These are phyloP conservation scores for Caenorhabditis parvicauda DNA, from an alignment of 2,888 invertebrate species.

Conservation along the genomic window DNA sequence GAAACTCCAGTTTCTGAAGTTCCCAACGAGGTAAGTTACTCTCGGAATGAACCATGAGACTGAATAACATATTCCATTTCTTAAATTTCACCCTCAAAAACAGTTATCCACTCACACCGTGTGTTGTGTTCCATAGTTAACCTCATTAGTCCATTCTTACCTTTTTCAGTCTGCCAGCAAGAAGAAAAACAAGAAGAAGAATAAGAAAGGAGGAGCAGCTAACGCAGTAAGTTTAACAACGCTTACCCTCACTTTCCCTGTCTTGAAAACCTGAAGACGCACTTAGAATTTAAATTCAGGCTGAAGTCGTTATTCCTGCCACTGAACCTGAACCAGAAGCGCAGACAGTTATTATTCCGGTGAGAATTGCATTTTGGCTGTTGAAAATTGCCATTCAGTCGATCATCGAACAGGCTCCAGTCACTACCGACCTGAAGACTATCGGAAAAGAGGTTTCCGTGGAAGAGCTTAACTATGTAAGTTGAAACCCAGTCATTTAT, in stretches of 20 bases:
- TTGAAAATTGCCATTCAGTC: too few species aligned
- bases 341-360: constrained; percentile 22
- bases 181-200: constrained; percentile 24
- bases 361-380: too few species aligned
- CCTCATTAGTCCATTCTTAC: not conserved
- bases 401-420: not conserved
- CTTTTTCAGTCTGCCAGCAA: constrained; percentile 11
- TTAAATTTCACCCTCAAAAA: not conserved
- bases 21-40: not conserved
- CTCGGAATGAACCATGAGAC: not conserved
- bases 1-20: not conserved
- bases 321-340: constrained; percentile 11
- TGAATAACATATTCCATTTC: not conserved
- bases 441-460: not conserved
- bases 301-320: constrained; percentile 8
- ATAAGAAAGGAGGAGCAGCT: constrained; percentile 25
- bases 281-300: too few species aligned
- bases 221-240: too few species aligned
- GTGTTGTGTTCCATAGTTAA: too few species aligned
- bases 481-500: not conserved
- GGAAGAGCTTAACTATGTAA: not conserved
- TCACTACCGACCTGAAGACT: constrained; percentile 1
- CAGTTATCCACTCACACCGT: too few species aligned
- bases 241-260: too few species aligned
- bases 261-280: constrained; percentile 21